phyloP scores from a whole-genome alignment of 2,113 vertebrate species.

The Phyllostomus hastatus region DNA sequence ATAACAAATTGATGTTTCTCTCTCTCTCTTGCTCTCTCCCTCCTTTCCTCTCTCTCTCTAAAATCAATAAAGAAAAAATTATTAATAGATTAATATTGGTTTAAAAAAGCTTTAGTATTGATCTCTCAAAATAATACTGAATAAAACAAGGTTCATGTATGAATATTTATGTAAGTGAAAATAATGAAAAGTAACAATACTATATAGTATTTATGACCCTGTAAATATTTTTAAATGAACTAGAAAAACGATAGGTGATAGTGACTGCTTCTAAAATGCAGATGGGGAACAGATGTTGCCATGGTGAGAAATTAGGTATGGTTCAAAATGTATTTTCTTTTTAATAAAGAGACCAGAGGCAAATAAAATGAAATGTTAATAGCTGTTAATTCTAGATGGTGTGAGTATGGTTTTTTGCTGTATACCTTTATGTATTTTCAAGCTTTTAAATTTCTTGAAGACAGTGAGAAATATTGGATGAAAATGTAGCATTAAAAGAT shows the following conservation, averaged over 20 bases:
- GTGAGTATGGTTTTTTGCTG: background rate
- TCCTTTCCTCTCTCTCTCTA: no score
- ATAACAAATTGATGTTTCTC: no score
- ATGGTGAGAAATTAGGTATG: background rate
- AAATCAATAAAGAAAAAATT: no score
- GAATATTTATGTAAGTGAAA: background rate
- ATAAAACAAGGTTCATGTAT: background rate
- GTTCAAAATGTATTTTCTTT: background rate
- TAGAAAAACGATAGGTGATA: background rate
- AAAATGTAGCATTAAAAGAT: background rate
- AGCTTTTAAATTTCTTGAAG: background rate
- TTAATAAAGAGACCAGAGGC: background rate
- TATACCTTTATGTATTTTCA: background rate
- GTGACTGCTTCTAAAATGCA: background rate
- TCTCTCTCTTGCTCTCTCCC: no score
- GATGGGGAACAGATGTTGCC: background rate
- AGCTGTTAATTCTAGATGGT: background rate
- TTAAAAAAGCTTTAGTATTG: background rate
- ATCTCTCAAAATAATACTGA: background rate
- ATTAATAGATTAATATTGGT: background rate
- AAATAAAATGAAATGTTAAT: background rate
- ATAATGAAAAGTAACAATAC: background rate
- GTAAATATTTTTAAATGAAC: background rate
- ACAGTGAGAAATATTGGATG: background rate
- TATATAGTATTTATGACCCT: background rate